Evolutionary conservation across 2,113 vertebrate genomes (phyloP), one percentile per base, ranked within the genome.

Genomic region (Abramis brama): DNA sequence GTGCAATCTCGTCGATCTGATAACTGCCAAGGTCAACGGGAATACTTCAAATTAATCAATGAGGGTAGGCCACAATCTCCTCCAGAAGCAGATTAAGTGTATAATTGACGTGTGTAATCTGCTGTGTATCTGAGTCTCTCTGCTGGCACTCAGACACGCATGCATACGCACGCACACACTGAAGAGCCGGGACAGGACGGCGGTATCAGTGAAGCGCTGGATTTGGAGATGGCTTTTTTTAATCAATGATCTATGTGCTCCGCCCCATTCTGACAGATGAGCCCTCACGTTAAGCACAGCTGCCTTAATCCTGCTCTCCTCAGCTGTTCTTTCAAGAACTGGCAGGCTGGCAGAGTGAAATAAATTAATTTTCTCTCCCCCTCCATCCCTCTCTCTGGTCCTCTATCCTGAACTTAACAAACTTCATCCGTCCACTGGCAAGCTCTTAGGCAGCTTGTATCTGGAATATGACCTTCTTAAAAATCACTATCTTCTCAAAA

Each of bases 91-190:
- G 98, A 99, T 99, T 98, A 99, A 97, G 96, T 94, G 95, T 97
- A 99, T 99, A 99, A 99, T 97, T 99, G 98, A 99, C 96, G 96
- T 95, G 93, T 94, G 96, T 98, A 99, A 99, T 98, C 97, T 96
- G 92, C 17, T 39, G 23, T 95, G 94, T 94, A 93, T 91, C 92
- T 85, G 91, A 94, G 92, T 93, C 94, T 91, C 88, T 87, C 89
- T 87, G 36, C 50, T 30, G 57, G 93, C 83, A 70, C 59, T 83
- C 77, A 70, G 30, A 82, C 77, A 68, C 71, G 43, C 55, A 85
- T 92, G 36, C 84, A 85, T 78, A 43, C 11, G 39, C 79, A 71
- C 43, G 76, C 74, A 64, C 39, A 80, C 23, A 33, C 83, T 77
- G 91, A 94, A 94, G 92, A 93, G 93, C 86, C 90, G 91, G 93